phyloP scores from a whole-genome alignment of 1,140 invertebrate genomes.

The Capitella teleta region DNA sequence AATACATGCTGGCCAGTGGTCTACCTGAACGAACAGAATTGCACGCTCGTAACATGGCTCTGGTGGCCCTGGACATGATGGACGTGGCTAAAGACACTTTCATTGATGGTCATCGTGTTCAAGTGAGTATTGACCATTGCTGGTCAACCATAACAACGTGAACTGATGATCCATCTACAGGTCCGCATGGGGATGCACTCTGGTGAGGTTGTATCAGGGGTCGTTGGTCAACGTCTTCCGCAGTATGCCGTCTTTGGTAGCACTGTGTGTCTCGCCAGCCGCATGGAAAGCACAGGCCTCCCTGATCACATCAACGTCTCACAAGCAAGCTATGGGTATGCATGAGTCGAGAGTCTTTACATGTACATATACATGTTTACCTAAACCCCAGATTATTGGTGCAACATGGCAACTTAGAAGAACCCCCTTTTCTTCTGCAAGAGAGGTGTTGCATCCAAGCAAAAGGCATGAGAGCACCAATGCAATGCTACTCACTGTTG shows the following conservation, averaged over 20 bases:
- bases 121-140: slow-evolving; percentile 52
- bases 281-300: slow-evolving; percentile 87
- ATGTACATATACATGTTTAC: too few species aligned
- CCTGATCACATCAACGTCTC: slow-evolving; percentile 87
- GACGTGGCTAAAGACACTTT: slow-evolving; percentile 75
- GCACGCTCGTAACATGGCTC: slow-evolving; percentile 85
- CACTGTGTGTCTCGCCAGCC: slow-evolving; percentile 87
- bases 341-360: too few species aligned
- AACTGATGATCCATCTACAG: slow-evolving; percentile 39
- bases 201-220: slow-evolving; percentile 89
- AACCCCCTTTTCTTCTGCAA: too few species aligned
- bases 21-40: slow-evolving; percentile 80
- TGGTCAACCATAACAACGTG: background rate
- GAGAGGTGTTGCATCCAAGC: too few species aligned
- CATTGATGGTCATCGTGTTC: slow-evolving; percentile 51
- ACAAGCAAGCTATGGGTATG: slow-evolving; percentile 86
- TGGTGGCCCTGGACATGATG: slow-evolving; percentile 90
- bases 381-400: too few species aligned
- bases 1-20: slow-evolving; percentile 97
- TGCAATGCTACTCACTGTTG: too few species aligned
- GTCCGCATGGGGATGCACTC: slow-evolving; percentile 94
- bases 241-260: slow-evolving; percentile 96
- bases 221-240: slow-evolving; percentile 92
- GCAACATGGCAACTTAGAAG: too few species aligned
- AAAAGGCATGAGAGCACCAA: too few species aligned